Percentiles rank a stretch among this genome's conserved stretches.
phyloP scores from a whole-genome alignment of 2,797 vertebrate genomes.

The Xenopus petersii region DNA sequence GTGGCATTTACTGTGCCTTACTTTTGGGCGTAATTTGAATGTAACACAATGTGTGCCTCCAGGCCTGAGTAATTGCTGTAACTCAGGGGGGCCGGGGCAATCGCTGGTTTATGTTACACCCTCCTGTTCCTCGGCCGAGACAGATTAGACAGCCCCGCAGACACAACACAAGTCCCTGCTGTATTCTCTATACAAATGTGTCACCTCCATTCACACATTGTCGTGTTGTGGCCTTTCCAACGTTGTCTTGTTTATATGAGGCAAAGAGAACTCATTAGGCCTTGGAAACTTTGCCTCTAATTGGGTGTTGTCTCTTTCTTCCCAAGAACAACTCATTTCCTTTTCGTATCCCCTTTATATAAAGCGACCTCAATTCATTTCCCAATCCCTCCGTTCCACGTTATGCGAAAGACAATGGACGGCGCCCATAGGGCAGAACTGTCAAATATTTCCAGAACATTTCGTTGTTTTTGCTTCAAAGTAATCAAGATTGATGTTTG shows the following conservation, averaged over 20 bases:
- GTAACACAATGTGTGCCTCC: background rate
- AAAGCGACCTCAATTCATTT: too few species aligned
- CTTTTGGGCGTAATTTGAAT: background rate
- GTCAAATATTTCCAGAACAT: too few species aligned
- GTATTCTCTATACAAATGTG: slow-evolving; percentile 7
- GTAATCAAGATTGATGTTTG: too few species aligned
- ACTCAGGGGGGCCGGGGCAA: background rate
- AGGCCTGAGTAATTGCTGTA: background rate
- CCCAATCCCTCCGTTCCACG: too few species aligned
- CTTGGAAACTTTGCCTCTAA: background rate
- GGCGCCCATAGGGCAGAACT: too few species aligned
- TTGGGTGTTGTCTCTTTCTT: background rate
- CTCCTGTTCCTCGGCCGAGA: background rate
- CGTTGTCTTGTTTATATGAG: slow-evolving; percentile 11
- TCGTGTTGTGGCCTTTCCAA: background rate
- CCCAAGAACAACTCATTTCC: background rate
- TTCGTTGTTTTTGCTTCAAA: too few species aligned
- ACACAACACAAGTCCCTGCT: background rate
- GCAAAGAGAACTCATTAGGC: background rate
- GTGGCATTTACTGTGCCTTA: too few species aligned
- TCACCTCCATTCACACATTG: background rate
- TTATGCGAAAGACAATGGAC: too few species aligned
- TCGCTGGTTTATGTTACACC: slow-evolving; percentile 1
- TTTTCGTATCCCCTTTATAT: background rate
- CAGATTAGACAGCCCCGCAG: background rate